phyloP scores from a whole-genome alignment of 2,888 invertebrate species.

The Hirtodrosophila confusa region DNA sequence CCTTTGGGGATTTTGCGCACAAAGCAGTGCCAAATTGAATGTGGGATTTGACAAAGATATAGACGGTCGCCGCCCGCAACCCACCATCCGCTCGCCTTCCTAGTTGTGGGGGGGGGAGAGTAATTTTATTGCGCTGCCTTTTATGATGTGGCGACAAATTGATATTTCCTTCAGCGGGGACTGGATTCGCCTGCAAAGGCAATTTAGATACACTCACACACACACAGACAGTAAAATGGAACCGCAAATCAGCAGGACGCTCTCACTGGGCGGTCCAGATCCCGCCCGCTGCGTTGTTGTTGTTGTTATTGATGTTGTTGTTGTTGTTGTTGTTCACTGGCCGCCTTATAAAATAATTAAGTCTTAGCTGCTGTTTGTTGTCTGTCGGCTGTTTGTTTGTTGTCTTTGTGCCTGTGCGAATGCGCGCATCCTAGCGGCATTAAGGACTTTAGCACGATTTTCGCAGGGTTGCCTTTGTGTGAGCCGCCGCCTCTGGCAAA shows the following conservation, averaged over 20 bases:
- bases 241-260: slow-evolving; percentile 55
- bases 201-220: slow-evolving; percentile 62
- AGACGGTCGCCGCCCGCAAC: slow-evolving; percentile 41
- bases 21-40: slow-evolving; percentile 80
- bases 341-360: slow-evolving; percentile 81
- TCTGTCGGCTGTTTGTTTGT: slow-evolving; percentile 67
- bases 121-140: slow-evolving; percentile 81
- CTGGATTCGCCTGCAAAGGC: slow-evolving; percentile 57
- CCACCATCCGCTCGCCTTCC: no score
- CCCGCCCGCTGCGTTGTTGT: slow-evolving; percentile 59
- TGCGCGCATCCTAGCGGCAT: slow-evolving; percentile 71
- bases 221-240: slow-evolving; percentile 40
- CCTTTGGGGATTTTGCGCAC: slow-evolving; percentile 81
- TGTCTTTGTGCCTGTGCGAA: slow-evolving; percentile 53
- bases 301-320: slow-evolving; percentile 20
- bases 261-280: slow-evolving; percentile 70
- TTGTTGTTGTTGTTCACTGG: slow-evolving; percentile 25
- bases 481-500: slow-evolving; percentile 30
- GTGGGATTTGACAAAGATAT: slow-evolving; percentile 74
- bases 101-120: slow-evolving; percentile 9
- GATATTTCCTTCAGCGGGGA: slow-evolving; percentile 69
- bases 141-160: slow-evolving; percentile 81
- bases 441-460: slow-evolving; percentile 80
- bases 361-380: slow-evolving; percentile 68
- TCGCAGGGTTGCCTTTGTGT: slow-evolving; percentile 46